Conservation (phyloP, 2,797 vertebrate species). For the Hypotaenidia okinawae region DNA sequence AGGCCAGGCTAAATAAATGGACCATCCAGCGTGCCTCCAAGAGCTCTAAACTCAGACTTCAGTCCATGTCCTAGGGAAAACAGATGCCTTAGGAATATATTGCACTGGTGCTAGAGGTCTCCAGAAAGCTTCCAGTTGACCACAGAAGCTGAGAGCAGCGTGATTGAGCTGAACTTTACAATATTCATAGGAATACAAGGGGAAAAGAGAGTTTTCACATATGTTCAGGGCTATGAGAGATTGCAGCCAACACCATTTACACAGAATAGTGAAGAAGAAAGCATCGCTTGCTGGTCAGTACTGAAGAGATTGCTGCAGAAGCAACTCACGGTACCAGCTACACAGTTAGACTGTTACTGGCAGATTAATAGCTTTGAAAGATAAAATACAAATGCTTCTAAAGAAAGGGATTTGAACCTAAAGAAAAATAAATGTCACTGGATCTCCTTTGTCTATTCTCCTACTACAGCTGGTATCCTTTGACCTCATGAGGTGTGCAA, state of each 20-base stretch:
- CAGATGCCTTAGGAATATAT: neutral
- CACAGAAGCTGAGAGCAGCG: neutral
- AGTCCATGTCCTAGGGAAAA: neutral
- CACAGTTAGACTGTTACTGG: neutral
- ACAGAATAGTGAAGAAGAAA: neutral
- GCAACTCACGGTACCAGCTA: neutral
- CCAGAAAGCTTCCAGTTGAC: neutral
- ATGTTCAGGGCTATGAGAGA: neutral
- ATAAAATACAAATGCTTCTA: neutral
- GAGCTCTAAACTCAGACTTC: neutral
- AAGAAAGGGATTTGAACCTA: neutral
- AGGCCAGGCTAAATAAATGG: neutral
- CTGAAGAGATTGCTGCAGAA: neutral
- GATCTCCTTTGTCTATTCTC: neutral
- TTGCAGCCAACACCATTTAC: neutral
- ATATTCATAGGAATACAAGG: neutral
- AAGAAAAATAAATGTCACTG: neutral
- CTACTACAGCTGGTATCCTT: neutral
- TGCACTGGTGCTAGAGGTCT: neutral
- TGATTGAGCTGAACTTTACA: neutral
- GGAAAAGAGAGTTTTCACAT: neutral
- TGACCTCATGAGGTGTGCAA: neutral
- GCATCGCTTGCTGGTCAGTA: neutral
- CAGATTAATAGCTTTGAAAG: neutral
- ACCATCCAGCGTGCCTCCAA: neutral